Base-by-base conservation (phyloP, 2,888 invertebrate species). In the Agrotis segetum region DNA sequence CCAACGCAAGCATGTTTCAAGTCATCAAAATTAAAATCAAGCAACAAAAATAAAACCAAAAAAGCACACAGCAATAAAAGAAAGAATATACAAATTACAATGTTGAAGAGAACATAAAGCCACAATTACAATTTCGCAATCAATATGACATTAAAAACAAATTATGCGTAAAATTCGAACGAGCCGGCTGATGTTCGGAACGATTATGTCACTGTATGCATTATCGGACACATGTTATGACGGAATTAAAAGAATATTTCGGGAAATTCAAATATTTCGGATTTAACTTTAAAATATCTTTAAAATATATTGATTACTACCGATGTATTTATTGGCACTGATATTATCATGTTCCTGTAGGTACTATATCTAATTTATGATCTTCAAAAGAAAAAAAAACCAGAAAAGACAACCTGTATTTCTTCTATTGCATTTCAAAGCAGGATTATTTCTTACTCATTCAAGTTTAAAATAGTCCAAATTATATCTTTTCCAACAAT, bases 131-230 rank as follows among this genome's bases (percentile, higher is more conserved):
- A 47, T 56, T 69, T 79, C 58, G 69, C 77, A 70, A 76, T 79
- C 71, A 76, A 76, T 72, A 44, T 13, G 47, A 74, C 77, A 80
- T 84, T 77, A 83, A 82, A 84, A 82, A 75, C n/a, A 74, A 80
- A 84, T 83, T 80, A 80, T 67, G 67, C 73, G 60, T 71, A 55
- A 75, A 75, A 80, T 59, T 29, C 46, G 49, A 58, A 68, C 56
- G 58, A 62, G 24, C 50, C 44, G 46, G 29, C 21, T 60, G 82
- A 66, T 71, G 83, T 67, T 13, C 74, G 1, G 17, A 73, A 61
- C 40, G 76, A 75, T 82, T 74, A 75, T 70, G 50, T 65, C 56
- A 67, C 55, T 76, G 56, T 62, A 58, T 21, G 44, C 44, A 50
- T 58, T 69, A 69, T 55, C 67, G 56, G 66, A 77, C 58, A 63